A percentile compares a stretch with the other conserved stretches of the same genome.
Conservation (phyloP, 1,140 invertebrate genomes). For the Trachelipus rathkii region DNA sequence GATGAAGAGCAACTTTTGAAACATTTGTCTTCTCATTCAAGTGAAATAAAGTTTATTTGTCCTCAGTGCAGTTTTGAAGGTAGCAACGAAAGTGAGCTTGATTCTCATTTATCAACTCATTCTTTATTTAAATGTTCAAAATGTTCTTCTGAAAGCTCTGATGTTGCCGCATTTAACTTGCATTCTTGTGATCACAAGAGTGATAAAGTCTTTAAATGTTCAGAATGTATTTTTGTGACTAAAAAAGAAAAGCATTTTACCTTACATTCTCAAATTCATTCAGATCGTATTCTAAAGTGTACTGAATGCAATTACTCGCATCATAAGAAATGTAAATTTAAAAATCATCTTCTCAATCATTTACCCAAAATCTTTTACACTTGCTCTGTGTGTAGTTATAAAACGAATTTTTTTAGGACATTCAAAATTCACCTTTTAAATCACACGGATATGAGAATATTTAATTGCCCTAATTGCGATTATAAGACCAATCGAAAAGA, state of each 20-base stretch:
- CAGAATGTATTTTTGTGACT: too few species aligned
- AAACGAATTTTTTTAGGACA: not conserved
- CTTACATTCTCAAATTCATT: not conserved
- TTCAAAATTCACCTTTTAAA: not conserved
- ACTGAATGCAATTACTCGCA: not conserved
- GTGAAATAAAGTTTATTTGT: too few species aligned
- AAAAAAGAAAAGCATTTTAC: not conserved
- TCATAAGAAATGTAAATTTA: not conserved
- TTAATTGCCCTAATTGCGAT: not conserved
- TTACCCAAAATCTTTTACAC: not conserved
- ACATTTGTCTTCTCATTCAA: too few species aligned
- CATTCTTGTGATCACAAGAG: not conserved
- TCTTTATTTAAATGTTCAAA: conserved; percentile 4
- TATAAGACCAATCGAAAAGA: not conserved
- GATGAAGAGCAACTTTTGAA: too few species aligned
- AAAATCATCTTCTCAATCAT: not conserved
- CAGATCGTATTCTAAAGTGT: not conserved
- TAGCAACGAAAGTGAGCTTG: too few species aligned
- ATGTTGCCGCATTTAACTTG: not conserved
- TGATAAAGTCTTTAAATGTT: not conserved
- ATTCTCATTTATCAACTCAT: too few species aligned
- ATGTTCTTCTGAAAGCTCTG: not conserved
- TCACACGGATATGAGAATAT: not conserved
- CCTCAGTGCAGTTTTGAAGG: too few species aligned
- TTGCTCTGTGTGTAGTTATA: not conserved